Evolutionary conservation across 2,113 vertebrate genomes (phyloP).

Genomic region (Pipra filicauda): DNA sequence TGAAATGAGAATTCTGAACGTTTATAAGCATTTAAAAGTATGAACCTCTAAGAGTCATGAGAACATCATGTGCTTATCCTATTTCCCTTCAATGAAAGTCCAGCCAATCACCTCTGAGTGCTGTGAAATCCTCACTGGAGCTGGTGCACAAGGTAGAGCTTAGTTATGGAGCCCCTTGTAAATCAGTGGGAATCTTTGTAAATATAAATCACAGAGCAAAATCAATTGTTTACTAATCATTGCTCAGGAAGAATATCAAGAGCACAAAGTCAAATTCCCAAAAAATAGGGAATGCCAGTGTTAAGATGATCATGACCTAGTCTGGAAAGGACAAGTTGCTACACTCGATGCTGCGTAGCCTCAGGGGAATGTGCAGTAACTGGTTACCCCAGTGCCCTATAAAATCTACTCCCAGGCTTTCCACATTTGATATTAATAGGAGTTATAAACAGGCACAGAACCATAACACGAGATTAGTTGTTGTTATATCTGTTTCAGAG

Average conservation of each 20-base stretch:
- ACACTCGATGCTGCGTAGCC: not conserved
- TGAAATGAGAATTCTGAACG: not conserved
- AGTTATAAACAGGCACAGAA: slow-evolving; percentile 3
- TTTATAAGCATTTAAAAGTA: not conserved
- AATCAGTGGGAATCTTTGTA: not conserved
- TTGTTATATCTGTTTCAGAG: slow-evolving; percentile 40
- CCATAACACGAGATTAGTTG: slow-evolving; percentile 34
- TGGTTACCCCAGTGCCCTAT: slow-evolving; percentile 41
- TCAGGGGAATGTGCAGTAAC: slow-evolving; percentile 40
- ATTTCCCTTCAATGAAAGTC: not conserved
- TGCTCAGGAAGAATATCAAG: not conserved
- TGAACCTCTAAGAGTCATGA: not conserved
- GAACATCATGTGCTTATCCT: not conserved
- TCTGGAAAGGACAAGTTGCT: slow-evolving; percentile 26
- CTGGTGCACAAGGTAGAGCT: not conserved
- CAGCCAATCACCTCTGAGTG: not conserved
- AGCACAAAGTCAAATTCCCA: not conserved
- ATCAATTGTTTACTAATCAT: not conserved
- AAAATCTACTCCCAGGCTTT: slow-evolving; percentile 33
- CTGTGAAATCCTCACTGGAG: not conserved
- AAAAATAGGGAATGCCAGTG: not conserved
- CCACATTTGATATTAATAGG: slow-evolving; percentile 39
- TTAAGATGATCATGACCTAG: not conserved
- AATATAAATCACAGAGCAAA: not conserved
- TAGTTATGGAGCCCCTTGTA: not conserved